Base-by-base conservation (phyloP, 2,113 vertebrate genomes). In the Lagenorhynchus albirostris region DNA sequence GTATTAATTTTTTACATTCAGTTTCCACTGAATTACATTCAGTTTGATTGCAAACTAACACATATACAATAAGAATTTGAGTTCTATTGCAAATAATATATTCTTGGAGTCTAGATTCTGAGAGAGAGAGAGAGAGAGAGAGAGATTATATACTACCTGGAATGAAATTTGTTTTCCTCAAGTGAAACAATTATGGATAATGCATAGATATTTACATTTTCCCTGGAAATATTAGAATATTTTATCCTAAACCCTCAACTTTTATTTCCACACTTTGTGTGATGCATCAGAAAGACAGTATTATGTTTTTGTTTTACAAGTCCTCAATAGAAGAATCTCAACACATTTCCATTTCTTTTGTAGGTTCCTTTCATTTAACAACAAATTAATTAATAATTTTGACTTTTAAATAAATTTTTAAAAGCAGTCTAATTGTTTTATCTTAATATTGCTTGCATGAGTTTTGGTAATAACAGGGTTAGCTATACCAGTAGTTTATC, bases 301-400 rank as follows among this genome's bases (percentile, higher is more conserved):
- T 65, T 50, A 13, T 95, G 47, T 68, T 93, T 77, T 95, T 94
- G 36, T 82, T 97, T 90, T 81, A 58, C 63, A 79, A 36, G 74
- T 80, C 9, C 33, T 12, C 50, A 92, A 1, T 65, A 29, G 9
- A 33, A 6, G 15, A 73, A 82, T 82, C 73, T 81, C 41, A 91
- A 15, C 26, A 76, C 68, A 67, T 55, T 88, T 92, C 21, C 41
- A 53, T 83, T 88, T 91, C 9, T 81, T 73, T 80, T 14, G 3
- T 55, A 23, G 5, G 6, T 89, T 85, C 4, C 14, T 93, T 80
- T 89, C 26, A 86, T 21, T 89, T 89, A 53, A 67, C 47, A 84
- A 29, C 50, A 53, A 53, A 53, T 96, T 79, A 94, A 53, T 91
- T 60, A 95, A 92, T 96, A 91, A 87, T 55, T 50, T 70, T 84